A percentile compares a stretch with the other conserved stretches of the same genome.
Conservation (phyloP, 2,888 invertebrate genomes). For the Rotaria macrura region DNA sequence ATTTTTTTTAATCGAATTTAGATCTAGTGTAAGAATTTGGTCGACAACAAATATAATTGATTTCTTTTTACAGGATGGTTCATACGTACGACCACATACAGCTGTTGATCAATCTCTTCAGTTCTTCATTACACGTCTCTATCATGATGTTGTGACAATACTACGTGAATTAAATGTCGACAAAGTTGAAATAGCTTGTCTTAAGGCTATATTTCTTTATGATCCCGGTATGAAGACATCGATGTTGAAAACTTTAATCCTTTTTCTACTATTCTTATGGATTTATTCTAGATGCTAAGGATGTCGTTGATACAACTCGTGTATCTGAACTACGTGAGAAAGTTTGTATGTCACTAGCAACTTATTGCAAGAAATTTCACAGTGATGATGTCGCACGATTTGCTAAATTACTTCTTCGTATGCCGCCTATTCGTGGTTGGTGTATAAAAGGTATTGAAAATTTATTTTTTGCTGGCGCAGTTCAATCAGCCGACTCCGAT, state of each 20-base stretch:
- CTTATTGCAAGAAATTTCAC: constrained; percentile 75
- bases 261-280: too few relatives aligned
- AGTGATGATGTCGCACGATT: constrained; percentile 85
- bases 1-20: too few relatives aligned
- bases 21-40: too few relatives aligned
- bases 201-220: constrained; percentile 82
- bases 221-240: constrained; percentile 67
- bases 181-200: constrained; percentile 80
- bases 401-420: constrained; percentile 67
- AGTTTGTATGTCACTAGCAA: constrained; percentile 83
- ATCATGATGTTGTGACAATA: constrained; percentile 82
- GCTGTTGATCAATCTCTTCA: constrained; percentile 37
- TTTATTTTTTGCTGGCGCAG: constrained; percentile 33
- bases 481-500: neutral
- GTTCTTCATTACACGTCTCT: constrained; percentile 44
- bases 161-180: constrained; percentile 88
- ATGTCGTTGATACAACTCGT: constrained; percentile 61
- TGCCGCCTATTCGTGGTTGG: constrained; percentile 48
- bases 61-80: constrained; percentile 21
- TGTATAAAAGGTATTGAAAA: constrained; percentile 35
- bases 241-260: too few relatives aligned
- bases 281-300: constrained; percentile 72
- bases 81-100: constrained; percentile 65
- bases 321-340: constrained; percentile 72
- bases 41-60: neutral